phyloP scores from a whole-genome alignment of 2,888 invertebrate species.

The Megamerina dolium region DNA sequence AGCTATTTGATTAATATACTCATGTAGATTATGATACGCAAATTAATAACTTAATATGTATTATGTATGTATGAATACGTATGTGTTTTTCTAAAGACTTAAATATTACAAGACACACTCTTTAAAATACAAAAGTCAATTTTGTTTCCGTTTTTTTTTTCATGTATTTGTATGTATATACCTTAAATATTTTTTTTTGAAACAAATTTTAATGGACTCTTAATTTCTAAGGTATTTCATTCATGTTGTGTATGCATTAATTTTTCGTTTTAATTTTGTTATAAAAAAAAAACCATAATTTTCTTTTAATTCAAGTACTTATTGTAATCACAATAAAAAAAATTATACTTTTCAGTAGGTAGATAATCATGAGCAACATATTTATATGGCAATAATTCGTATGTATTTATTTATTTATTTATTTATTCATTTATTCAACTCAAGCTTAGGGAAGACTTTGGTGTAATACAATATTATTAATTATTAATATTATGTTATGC shows the following conservation, averaged over 20 bases:
- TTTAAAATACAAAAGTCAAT: too few relatives aligned
- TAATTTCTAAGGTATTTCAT: too few relatives aligned
- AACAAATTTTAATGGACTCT: conserved; percentile 9
- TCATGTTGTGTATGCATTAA: neutral
- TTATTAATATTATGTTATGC: too few relatives aligned
- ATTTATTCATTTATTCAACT: neutral
- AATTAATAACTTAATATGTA: neutral
- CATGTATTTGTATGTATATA: too few relatives aligned
- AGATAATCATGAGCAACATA: neutral
- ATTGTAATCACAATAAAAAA: neutral
- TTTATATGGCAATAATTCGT: too few relatives aligned
- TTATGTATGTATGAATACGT: neutral
- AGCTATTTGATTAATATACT: too few relatives aligned
- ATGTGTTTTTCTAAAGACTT: conserved; percentile 12
- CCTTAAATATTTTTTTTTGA: too few relatives aligned
- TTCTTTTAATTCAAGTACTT: conserved; percentile 6
- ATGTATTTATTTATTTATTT: too few relatives aligned
- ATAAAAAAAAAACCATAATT: too few relatives aligned
- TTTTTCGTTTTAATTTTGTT: conserved; percentile 1
- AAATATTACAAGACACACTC: conserved; percentile 19
- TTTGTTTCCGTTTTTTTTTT: too few relatives aligned
- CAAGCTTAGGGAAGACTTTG: conserved; percentile 14
- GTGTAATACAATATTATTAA: too few relatives aligned
- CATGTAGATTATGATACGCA: neutral
- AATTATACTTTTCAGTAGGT: neutral